phyloP scores from a whole-genome alignment of 2,113 vertebrate genomes.

The Aptenodytes forsteri region DNA sequence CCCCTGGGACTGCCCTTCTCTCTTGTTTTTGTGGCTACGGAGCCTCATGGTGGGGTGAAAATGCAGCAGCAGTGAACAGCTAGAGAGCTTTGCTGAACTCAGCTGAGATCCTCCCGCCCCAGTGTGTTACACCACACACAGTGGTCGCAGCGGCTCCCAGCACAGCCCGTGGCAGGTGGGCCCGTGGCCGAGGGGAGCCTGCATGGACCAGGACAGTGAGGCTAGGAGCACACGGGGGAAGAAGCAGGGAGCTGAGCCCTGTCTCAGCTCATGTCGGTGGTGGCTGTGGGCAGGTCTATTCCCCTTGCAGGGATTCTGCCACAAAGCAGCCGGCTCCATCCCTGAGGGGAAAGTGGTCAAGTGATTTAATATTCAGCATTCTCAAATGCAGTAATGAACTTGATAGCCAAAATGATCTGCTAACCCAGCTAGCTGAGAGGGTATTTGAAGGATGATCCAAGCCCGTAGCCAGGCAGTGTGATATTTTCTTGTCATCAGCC shows the following conservation, averaged over 20 bases:
- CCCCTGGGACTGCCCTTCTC: background rate
- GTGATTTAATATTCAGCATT: background rate
- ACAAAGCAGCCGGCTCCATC: background rate
- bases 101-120: background rate
- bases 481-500: background rate
- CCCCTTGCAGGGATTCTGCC: background rate
- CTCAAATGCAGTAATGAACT: background rate
- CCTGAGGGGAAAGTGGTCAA: background rate
- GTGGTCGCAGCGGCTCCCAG: rapidly evolving
- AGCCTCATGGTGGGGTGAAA: background rate
- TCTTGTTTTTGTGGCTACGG: background rate
- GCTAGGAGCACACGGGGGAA: rapidly evolving
- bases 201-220: rapidly evolving
- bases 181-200: background rate
- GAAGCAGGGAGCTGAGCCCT: background rate
- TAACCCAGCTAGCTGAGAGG: background rate
- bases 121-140: rapidly evolving
- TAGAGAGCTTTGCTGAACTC: background rate
- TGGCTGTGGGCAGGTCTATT: background rate
- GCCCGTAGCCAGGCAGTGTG: background rate
- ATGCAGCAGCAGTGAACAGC: background rate
- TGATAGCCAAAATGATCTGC: background rate
- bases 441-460: background rate
- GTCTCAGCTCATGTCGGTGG: background rate
- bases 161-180: background rate